These are phyloP conservation scores for Rhingia campestris DNA, from an alignment of 2,888 invertebrate genomes.

Conservation along the genomic window DNA sequence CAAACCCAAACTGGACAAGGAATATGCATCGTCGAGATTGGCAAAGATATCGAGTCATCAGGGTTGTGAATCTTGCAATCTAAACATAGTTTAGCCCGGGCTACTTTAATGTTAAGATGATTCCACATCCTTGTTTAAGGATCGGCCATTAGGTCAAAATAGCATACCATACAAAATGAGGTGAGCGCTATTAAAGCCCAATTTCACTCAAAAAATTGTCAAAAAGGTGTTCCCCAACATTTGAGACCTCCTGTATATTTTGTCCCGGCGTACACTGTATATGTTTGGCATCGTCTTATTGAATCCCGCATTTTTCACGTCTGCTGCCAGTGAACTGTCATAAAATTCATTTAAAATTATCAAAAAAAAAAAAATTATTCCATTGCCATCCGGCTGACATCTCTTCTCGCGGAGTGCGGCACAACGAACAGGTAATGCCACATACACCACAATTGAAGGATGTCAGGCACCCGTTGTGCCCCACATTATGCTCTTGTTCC, in stretches of 20 bases:
- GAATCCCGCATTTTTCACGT: conserved; percentile 67
- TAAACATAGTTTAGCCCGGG: background rate
- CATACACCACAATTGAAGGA: conserved; percentile 63
- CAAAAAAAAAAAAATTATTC: conserved; percentile 60
- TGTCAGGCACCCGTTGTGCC: conserved; percentile 67
- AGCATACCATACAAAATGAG: background rate
- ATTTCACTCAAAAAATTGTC: background rate
- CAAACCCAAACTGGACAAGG: no score
- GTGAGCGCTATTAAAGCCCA: background rate
- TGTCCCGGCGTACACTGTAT: conserved; percentile 1
- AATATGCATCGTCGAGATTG: no score
- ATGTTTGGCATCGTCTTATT: conserved; percentile 48
- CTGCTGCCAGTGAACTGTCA: conserved; percentile 70
- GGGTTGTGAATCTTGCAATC: background rate
- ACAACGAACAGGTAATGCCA: conserved; percentile 55
- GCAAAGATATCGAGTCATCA: no score
- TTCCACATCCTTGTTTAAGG: no score
- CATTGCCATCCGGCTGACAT: conserved; percentile 68
- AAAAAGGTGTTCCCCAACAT: conserved; percentile 29
- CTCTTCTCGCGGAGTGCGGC: conserved; percentile 20
- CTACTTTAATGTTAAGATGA: background rate
- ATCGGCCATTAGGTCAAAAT: background rate
- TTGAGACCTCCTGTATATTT: conserved; percentile 33
- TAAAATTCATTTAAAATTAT: conserved; percentile 74
- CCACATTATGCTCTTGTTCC: conserved; percentile 48